A percentile compares a stretch with the other conserved stretches of the same genome.
These are phyloP conservation scores for Clarias gariepinus DNA, from an alignment of 2,113 vertebrate genomes.

Conservation along the genomic window DNA sequence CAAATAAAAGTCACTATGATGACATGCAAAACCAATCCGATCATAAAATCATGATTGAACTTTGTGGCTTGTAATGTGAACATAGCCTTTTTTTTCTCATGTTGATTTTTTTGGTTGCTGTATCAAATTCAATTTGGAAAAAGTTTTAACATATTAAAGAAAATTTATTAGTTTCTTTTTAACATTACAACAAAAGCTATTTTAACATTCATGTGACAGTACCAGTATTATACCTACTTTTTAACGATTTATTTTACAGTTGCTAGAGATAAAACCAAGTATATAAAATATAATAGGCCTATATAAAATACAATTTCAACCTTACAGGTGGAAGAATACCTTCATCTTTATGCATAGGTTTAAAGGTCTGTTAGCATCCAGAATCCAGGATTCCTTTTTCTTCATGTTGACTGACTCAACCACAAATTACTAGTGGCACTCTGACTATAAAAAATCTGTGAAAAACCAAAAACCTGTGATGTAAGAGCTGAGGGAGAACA, in stretches of 20 bases:
- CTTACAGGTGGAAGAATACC: constrained; percentile 31
- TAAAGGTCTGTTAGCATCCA: constrained; percentile 46
- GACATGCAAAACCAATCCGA: no score
- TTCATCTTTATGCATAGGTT: constrained; percentile 48
- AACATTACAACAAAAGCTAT: background rate
- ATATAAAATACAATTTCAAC: background rate
- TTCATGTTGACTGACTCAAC: constrained; percentile 56
- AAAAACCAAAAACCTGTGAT: constrained; percentile 41
- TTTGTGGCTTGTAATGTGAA: background rate
- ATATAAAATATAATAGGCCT: background rate
- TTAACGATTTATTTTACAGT: background rate
- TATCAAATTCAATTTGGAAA: background rate
- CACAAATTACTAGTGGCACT: constrained; percentile 56
- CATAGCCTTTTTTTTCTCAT: background rate
- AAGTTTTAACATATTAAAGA: background rate
- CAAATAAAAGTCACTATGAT: no score
- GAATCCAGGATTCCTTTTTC: background rate
- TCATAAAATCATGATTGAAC: no score
- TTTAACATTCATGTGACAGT: background rate
- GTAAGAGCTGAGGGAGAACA: constrained; percentile 54
- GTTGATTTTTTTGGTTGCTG: background rate
- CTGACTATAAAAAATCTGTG: constrained; percentile 17
- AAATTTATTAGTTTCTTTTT: background rate
- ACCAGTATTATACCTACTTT: background rate
- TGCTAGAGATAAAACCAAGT: background rate